Evolutionary conservation across 2,888 invertebrate genomes (phyloP).

Genomic region (Leistus spinibarbis): DNA sequence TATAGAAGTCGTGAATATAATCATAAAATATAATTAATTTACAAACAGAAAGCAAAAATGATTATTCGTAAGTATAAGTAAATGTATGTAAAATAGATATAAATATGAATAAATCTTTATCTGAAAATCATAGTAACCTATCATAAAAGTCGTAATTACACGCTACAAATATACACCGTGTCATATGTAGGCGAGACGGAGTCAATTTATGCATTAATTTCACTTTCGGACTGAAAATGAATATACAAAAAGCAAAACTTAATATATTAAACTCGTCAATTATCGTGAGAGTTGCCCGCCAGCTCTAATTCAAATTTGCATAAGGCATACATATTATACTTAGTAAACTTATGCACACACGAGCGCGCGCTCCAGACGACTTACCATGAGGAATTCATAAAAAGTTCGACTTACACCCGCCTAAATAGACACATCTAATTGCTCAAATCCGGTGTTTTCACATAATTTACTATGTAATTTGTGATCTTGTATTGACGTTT

Average conservation of each 20-base stretch:
- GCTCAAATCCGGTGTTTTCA: background rate
- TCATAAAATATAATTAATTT: too few species aligned
- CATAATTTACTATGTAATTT: background rate
- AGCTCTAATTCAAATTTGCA: background rate
- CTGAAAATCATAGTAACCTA: too few species aligned
- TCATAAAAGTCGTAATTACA: background rate
- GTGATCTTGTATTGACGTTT: background rate
- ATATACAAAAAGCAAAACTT: constrained; percentile 18
- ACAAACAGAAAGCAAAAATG: too few species aligned
- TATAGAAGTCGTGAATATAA: too few species aligned
- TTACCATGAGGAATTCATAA: constrained; percentile 17
- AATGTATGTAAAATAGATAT: too few species aligned
- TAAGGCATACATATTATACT: background rate
- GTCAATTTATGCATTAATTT: constrained; percentile 1
- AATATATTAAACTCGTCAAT: constrained; percentile 4
- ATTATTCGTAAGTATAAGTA: too few species aligned
- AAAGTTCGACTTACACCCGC: background rate
- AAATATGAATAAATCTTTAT: too few species aligned
- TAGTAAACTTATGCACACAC: background rate
- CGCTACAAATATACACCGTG: background rate
- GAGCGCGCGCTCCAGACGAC: constrained; percentile 1
- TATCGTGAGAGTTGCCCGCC: constrained; percentile 29
- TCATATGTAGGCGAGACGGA: background rate
- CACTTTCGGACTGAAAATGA: constrained; percentile 18
- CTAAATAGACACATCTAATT: background rate